Evolutionary conservation across 2,888 invertebrate species (phyloP), one percentile per base, ranked within the genome.

Genomic region (Mechanitis messenoides): DNA sequence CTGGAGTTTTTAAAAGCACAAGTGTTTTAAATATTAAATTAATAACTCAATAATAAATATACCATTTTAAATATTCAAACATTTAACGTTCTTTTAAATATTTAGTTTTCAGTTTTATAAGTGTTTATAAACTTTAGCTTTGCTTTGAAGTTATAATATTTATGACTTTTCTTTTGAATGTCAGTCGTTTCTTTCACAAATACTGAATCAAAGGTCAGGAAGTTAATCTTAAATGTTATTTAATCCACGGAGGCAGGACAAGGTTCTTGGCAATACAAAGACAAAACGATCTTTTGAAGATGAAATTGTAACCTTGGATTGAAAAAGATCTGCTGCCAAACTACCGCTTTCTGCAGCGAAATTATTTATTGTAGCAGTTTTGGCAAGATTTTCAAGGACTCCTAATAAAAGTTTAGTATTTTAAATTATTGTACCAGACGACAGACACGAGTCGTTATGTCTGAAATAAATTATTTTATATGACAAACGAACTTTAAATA

Each of bases 311-410:
- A 50, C 50, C 50, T 50, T 50, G 50, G 50, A 31, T 50, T 50
- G 28, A 3, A 50, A 31, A 50, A 50, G 50, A 7, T 31, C 3
- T 50, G 31, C 50, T 50, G 50, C 50, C 50, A 50, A 50, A 50
- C 28, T 6, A 50, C 28, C 50, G 28, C 50, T 50, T 50, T 50
- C 28, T 31, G 50, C 28, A 42, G 42, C 42, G 9, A 7, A 42
- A 9, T 42, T 42, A 42, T 42, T 42, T 50, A 31, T 50, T 50
- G 9, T 31, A 3, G 31, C 50, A 31, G 31, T 63, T 63, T 63
- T 59, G 62, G 59, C 56, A 60, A 56, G 45, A 56, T 33, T 62
- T 54, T 62, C 59, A 63, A 63, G 62, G 59, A 57, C 59, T 59
- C 54, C 20, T 2, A 50, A 50, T 50, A 50, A 50, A 50, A 50